Percentiles rank a stretch among this genome's conserved stretches.
Evolutionary conservation across 2,113 vertebrate genomes (phyloP).

Genomic region (Dendrocopos noguchii): DNA sequence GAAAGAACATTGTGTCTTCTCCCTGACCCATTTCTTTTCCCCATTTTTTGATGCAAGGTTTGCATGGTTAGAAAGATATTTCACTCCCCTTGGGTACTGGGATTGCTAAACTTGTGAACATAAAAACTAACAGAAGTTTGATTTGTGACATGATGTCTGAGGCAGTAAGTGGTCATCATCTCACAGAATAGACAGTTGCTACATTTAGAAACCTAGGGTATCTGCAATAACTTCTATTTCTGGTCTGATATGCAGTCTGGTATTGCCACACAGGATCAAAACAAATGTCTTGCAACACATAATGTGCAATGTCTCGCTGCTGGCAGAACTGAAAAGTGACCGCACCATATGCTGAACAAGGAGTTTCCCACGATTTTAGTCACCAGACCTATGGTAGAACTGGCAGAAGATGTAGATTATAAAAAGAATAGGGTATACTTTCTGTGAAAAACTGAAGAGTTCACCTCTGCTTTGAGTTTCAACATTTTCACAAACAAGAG

Average conservation of each 20-base stretch:
- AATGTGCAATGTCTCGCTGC: not conserved
- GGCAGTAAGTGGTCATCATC: not conserved
- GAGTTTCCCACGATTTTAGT: not conserved
- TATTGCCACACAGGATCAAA: not conserved
- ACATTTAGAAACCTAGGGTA: not conserved
- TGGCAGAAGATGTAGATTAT: not conserved
- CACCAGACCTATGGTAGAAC: not conserved
- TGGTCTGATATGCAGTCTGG: not conserved
- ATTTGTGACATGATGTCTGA: not conserved
- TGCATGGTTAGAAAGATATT: not conserved
- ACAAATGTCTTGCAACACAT: not conserved
- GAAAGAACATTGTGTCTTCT: not conserved
- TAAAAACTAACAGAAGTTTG: not conserved
- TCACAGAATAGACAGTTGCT: not conserved
- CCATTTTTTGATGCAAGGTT: not conserved
- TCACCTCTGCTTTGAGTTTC: not conserved
- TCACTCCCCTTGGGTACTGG: not conserved
- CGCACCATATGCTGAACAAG: not conserved
- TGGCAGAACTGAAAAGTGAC: not conserved
- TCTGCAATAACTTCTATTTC: not conserved
- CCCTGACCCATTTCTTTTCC: not conserved
- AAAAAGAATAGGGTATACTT: not conserved
- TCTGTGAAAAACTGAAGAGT: not conserved
- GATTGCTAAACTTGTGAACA: not conserved
- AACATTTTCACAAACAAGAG: not conserved